phyloP scores from a whole-genome alignment of 2,113 vertebrate species.

The Chlorodrepanis virens region DNA sequence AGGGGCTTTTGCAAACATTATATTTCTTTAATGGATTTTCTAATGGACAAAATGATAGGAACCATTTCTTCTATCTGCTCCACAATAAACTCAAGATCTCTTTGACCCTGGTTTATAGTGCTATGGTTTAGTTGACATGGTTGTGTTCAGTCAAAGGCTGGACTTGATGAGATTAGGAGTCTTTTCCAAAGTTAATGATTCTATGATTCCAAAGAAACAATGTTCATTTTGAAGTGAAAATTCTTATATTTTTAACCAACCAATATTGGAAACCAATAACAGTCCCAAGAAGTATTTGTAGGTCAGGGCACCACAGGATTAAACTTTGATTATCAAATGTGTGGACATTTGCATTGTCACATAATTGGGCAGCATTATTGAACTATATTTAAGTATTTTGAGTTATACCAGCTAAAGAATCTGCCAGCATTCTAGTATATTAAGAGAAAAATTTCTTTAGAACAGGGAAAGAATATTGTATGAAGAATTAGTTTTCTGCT shows the following conservation, averaged over 20 bases:
- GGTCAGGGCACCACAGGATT: background rate
- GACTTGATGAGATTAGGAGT: background rate
- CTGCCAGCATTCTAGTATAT: background rate
- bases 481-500: background rate
- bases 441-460: background rate
- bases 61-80: background rate
- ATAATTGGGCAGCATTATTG: background rate
- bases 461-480: background rate
- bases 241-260: background rate
- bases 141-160: background rate
- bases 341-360: background rate
- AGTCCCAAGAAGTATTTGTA: background rate
- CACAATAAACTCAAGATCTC: background rate
- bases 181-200: background rate
- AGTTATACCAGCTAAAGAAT: background rate
- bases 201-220: background rate
- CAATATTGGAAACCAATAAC: background rate
- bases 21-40: background rate
- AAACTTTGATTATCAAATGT: background rate
- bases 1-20: accelerated
- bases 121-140: background rate
- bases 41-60: background rate
- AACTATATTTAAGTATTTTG: background rate
- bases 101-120: background rate
- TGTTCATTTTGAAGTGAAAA: background rate